phyloP scores from a whole-genome alignment of 2,113 vertebrate species.

The Nothoprocta perdicaria region DNA sequence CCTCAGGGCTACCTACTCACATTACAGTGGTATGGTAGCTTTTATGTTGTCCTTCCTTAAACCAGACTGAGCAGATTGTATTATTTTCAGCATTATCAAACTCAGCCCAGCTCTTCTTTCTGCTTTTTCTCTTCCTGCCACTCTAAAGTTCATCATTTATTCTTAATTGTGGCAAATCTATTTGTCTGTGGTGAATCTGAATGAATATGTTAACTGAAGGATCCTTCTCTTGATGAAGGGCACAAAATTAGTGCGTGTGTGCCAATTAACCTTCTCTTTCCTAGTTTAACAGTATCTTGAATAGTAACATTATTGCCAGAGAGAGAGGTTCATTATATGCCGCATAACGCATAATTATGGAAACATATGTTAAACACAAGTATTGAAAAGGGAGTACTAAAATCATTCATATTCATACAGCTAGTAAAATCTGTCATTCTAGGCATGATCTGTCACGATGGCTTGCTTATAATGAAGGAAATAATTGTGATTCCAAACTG shows the following conservation, averaged over 20 bases:
- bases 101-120: background rate
- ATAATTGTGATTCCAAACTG: constrained; percentile 25
- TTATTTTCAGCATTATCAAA: background rate
- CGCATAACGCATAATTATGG: constrained; percentile 27
- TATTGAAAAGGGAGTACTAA: constrained; percentile 16
- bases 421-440: constrained; percentile 47
- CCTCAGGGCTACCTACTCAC: background rate
- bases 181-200: background rate
- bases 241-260: background rate
- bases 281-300: background rate
- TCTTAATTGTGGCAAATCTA: background rate
- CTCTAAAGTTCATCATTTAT: background rate
- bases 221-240: background rate
- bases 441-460: constrained; percentile 44
- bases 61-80: background rate
- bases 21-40: background rate
- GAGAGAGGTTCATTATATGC: constrained; percentile 20
- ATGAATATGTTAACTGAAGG: background rate
- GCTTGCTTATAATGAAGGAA: constrained; percentile 40
- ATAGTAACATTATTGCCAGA: background rate
- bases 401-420: constrained; percentile 54
- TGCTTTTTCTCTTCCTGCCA: background rate
- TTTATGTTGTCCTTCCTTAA: background rate
- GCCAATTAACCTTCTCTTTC: constrained; percentile 20
- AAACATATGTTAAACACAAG: constrained; percentile 52